Evolutionary conservation across 1,140 invertebrate genomes (phyloP), one percentile per base, ranked within the genome.

Genomic region (Drosophila mojavensis): DNA sequence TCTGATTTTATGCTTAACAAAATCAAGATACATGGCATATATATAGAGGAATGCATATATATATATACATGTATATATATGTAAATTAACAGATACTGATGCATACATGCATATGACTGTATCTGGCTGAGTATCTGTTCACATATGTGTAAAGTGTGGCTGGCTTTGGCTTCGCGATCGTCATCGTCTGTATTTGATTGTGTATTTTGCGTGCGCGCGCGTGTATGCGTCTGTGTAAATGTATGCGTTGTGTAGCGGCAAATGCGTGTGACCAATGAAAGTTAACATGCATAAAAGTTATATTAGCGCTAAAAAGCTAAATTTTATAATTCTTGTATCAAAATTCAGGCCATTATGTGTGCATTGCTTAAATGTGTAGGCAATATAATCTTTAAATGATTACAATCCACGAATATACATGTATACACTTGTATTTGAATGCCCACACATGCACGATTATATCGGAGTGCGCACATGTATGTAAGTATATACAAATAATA

Each of bases 161-260:
- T 53, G 15, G 13, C 45, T 61, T 43, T 41, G 53, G 13, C 51
- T 70, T 70, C 72, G 72, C 64, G 50, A 73, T 73, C 70, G 70
- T 73, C 56, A 60, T 54, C 63, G 54, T 60, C 48, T 36, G 47
- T 20, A 45, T 43, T 36, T 24, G 63, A n/a, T 58, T 59, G 54
- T 47, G 63, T 47, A 30, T 72, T 24, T 45, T 30, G 36, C 9
- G 36, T 39, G 36, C 10, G 43, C 17, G 17, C 51, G 17, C 51
- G 45, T 59, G 54, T 58, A 24, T 41, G 53, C 56, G 15, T 30
- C 3, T 56, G 33, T 41, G 53, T 43, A 24, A 63, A 7, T 59
- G 47, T 28, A n/a, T 50, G 62, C 58, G 54, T 66, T n/a, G 30
- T 59, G 54, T 68, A 39, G 53, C 65, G 45, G 53, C 65, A 55